A percentile compares a stretch with the other conserved stretches of the same genome.
These are phyloP conservation scores for Serilophus lunatus DNA, from an alignment of 2,113 vertebrate genomes.

Conservation along the genomic window DNA sequence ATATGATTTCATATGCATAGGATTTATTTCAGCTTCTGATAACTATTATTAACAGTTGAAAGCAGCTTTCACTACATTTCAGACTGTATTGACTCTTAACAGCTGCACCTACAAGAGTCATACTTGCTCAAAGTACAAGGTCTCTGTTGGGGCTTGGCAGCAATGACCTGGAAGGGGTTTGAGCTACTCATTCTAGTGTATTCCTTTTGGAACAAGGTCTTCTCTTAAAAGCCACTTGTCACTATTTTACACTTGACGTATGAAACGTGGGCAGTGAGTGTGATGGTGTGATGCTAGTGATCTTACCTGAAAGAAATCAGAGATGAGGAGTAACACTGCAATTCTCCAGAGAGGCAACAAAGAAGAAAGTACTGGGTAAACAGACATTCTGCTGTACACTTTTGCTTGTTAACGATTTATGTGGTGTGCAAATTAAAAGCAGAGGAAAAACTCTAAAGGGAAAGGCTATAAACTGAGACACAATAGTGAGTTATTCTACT, in stretches of 20 bases:
- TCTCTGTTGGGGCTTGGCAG: background rate
- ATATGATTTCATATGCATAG: background rate
- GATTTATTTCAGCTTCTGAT: background rate
- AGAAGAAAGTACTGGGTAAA: background rate
- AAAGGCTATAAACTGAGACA: background rate
- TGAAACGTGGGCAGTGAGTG: background rate
- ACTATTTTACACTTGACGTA: background rate
- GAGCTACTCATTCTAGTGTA: background rate
- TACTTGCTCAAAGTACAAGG: background rate
- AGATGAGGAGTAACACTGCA: background rate
- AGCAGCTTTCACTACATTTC: background rate
- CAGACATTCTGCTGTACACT: background rate
- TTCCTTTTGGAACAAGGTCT: background rate
- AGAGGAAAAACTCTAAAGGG: background rate
- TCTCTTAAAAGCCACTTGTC: background rate
- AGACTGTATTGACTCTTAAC: background rate
- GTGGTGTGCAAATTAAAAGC: background rate
- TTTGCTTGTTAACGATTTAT: background rate
- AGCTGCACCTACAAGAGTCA: background rate
- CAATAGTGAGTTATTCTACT: constrained; percentile 36
- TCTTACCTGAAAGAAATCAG: background rate
- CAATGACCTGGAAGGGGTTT: background rate
- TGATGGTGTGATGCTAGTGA: background rate
- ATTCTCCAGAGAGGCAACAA: background rate
- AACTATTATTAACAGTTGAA: background rate